Percentiles rank a stretch among this genome's conserved stretches.
Evolutionary conservation across 2,888 invertebrate species (phyloP).

Genomic region (Idaea biselata): DNA sequence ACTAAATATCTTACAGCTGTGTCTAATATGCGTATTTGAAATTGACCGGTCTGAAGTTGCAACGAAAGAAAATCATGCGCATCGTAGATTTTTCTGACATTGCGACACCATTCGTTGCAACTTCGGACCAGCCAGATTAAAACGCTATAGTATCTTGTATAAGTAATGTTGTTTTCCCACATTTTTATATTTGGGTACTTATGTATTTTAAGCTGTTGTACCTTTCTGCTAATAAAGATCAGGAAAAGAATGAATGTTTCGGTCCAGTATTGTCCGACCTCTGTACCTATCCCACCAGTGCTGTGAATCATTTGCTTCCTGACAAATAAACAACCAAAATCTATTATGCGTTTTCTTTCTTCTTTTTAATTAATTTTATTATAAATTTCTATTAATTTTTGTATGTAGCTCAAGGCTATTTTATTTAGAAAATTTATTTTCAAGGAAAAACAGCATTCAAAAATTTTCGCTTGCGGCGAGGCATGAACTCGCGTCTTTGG

Average conservation of each 20-base stretch:
- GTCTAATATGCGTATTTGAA: conserved; percentile 21
- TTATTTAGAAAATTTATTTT: no score
- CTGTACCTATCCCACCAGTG: conserved; percentile 75
- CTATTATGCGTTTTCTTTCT: conserved; percentile 47
- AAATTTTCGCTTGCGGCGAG: no score
- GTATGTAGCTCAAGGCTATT: no score
- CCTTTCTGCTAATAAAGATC: conserved; percentile 60
- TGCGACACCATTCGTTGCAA: neutral
- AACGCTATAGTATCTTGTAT: neutral
- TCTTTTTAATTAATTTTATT: neutral
- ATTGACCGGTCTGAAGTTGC: neutral
- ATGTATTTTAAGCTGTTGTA: conserved; percentile 74
- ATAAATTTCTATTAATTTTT: no score
- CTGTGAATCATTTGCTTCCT: conserved; percentile 81
- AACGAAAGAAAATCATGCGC: neutral
- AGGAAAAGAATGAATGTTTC: conserved; percentile 69
- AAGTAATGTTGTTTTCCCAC: conserved; percentile 66
- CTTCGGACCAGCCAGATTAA: neutral
- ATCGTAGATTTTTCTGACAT: neutral
- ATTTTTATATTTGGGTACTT: conserved; percentile 76
- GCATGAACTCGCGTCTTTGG: no score
- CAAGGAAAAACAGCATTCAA: no score
- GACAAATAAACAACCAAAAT: conserved; percentile 79
- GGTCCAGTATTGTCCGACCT: conserved; percentile 74
- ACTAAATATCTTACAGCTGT: conserved; percentile 69